Evolutionary conservation across 2,888 invertebrate genomes (phyloP), one percentile per base, ranked within the genome.

Genomic region (Agrotis clavis): DNA sequence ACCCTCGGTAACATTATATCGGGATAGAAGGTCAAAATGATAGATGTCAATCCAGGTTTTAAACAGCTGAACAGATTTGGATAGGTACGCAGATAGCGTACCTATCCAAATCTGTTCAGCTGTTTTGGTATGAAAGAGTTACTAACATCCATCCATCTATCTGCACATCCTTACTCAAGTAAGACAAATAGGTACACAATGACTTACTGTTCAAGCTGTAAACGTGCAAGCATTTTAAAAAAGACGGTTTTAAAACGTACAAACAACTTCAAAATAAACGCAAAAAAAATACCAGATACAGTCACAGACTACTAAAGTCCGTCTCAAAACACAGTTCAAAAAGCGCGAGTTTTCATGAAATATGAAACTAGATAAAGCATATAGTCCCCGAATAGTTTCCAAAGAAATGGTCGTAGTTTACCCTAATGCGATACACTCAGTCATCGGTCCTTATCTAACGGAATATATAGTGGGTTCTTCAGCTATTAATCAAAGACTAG

Each of bases 401-500:
- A 88, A 95, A 94, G 93, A 93, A 94, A 93, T 90, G 88, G 90
- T 81, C 57, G 72, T 87, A 89, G 91, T 92, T 94, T 93, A 92
- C 86, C 91, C 90, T 95, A 94, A 95, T 92, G 93, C 86, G 90
- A 90, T 88, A 88, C 90, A 90, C 90, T 95, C 91, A 90, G 89
- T 95, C 95, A 94, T 94, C 90, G 90, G 90, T 85, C 87, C 90
- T 89, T 94, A 94, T 94, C 94, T 92, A 84, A 88, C 84, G 84
- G 88, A 91, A 94, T 93, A 91, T 92, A 94, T 92, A 89, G 87
- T 83, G 89, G 89, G 84, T 84, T 90, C 85, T 83, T 74, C 68
- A 86, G 81, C 87, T 86, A 92, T 93, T 92, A 90, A 91, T 94
- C 91, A 92, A 75, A 60, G 75, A 83, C 86, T 90, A 89, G 90